Evolutionary conservation across 2,888 invertebrate species (phyloP).

Genomic region (Marasmarcha lunaedactyla): DNA sequence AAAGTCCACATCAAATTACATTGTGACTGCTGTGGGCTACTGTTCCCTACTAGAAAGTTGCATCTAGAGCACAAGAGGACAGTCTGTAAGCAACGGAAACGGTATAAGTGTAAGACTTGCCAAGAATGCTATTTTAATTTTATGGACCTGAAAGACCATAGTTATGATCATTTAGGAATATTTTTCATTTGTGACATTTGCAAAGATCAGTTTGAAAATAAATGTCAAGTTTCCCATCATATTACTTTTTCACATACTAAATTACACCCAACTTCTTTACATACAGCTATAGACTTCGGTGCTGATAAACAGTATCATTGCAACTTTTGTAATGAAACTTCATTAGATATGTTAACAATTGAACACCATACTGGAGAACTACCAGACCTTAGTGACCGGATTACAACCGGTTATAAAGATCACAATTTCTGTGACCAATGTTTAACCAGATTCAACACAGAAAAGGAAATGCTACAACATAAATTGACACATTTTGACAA

Average conservation of each 20-base stretch:
- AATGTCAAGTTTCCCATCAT: slow-evolving; percentile 43
- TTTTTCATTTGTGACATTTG: slow-evolving; percentile 45
- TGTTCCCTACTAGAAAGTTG: slow-evolving; percentile 27
- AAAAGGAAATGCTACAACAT: slow-evolving; percentile 45
- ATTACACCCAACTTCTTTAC: slow-evolving; percentile 27
- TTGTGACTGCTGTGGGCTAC: slow-evolving; percentile 36
- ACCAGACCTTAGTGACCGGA: slow-evolving; percentile 38
- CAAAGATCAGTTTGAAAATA: slow-evolving; percentile 39
- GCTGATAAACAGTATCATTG: slow-evolving; percentile 35
- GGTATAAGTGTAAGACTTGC: slow-evolving; percentile 39
- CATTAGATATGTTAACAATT: slow-evolving; percentile 31
- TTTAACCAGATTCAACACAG: slow-evolving; percentile 36
- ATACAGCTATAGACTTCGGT: slow-evolving; percentile 28
- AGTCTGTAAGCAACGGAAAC: slow-evolving; percentile 31
- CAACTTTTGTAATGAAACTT: slow-evolving; percentile 44
- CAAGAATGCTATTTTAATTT: slow-evolving; percentile 29
- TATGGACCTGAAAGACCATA: slow-evolving; percentile 53
- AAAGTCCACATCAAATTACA: slow-evolving; percentile 55
- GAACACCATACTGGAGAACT: slow-evolving; percentile 32
- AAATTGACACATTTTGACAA: slow-evolving; percentile 44
- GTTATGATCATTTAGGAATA: slow-evolving; percentile 31
- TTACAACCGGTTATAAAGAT: slow-evolving; percentile 41
- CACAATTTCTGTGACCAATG: slow-evolving; percentile 52
- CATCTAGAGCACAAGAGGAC: slow-evolving; percentile 32
- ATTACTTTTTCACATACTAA: slow-evolving; percentile 38